Base-by-base conservation (phyloP, 2,113 vertebrate species). In the Chamaetylas fuelleborni region DNA sequence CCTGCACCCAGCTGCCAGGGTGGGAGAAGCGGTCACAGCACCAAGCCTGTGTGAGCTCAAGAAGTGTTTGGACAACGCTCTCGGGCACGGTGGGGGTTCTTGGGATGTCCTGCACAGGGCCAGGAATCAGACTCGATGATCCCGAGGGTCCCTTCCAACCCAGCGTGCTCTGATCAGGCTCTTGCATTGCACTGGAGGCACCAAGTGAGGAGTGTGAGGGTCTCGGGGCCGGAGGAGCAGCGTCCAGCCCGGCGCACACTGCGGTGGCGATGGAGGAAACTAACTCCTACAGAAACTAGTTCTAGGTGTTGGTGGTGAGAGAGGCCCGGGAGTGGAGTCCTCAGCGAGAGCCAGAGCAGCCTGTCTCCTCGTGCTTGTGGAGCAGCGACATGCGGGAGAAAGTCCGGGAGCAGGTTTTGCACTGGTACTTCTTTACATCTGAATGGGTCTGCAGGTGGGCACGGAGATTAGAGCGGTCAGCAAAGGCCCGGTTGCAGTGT, bases 341-440 rank as follows among this genome's bases (percentile, higher is more conserved):
- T 90, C 98, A 99, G 56, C 98, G 98, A 43, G 98, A 97, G 4
- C 98, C 98, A 0, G 98, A 98, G 96, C 99, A 99, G 95, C 99
- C 98, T 0, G 99, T 98, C 90, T 98, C 98, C 8, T 98, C 98
- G 69, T 99, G 99, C 93, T 99, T 99, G 97, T 99, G 99, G 57
- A 99, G 98, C 95, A 99, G 98, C 17, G 99, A 99, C 99, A 99
- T 99, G 70, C 99, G 98, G 88, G 99, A 99, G 98, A 99, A 99
- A 98, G 99, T 99, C 86, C 99, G 98, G 17, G 99, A 98, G 84
- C 99, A 99, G 54, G 98, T 98, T 96, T 97, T 97, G 64, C 99
- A 99, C 96, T 99, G 99, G 97, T 99, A 99, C 98, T 99, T 99
- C 98, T 99, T 99, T 91, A 99, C 99, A 38, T 99, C 99, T 2